These are phyloP conservation scores for Papilio dardanus DNA, from an alignment of 1,140 invertebrate species.

Conservation along the genomic window DNA sequence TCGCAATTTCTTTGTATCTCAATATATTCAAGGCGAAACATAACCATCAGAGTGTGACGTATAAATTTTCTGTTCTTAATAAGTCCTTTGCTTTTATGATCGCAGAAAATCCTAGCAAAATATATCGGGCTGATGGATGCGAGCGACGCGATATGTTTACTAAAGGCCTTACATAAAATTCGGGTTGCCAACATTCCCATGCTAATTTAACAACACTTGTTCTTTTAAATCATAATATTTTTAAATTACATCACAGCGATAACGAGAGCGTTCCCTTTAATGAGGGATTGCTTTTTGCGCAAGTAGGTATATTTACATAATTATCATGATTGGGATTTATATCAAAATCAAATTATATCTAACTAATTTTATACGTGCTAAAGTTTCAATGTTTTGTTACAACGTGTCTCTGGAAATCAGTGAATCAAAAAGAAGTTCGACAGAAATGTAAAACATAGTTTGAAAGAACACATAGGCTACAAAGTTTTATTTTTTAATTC, in stretches of 20 bases:
- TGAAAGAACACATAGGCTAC: too few species aligned
- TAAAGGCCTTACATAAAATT: conserved; percentile 53
- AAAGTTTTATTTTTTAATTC: too few species aligned
- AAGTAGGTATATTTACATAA: conserved; percentile 28
- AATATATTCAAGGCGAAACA: conserved; percentile 24
- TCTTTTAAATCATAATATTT: conserved; percentile 70
- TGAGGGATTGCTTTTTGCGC: conserved; percentile 8
- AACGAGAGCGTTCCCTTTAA: conserved; percentile 46
- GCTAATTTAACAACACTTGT: conserved; percentile 72
- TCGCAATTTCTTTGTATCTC: conserved; percentile 26
- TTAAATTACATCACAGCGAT: conserved; percentile 51
- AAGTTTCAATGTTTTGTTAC: too few species aligned
- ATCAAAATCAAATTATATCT: not conserved
- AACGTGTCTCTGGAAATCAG: too few species aligned
- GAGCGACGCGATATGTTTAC: conserved; percentile 56
- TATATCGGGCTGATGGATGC: conserved; percentile 43
- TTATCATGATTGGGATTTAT: not conserved
- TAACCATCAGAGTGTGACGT: conserved; percentile 20
- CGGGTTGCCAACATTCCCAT: conserved; percentile 60
- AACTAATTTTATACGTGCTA: too few species aligned
- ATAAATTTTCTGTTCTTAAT: conserved; percentile 38
- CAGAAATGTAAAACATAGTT: too few species aligned
- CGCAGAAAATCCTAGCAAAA: conserved; percentile 46
- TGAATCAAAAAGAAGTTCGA: too few species aligned
- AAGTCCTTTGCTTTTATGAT: conserved; percentile 36